phyloP scores from a whole-genome alignment of 1,140 invertebrate genomes.

The Zaprionus ghesquierei region DNA sequence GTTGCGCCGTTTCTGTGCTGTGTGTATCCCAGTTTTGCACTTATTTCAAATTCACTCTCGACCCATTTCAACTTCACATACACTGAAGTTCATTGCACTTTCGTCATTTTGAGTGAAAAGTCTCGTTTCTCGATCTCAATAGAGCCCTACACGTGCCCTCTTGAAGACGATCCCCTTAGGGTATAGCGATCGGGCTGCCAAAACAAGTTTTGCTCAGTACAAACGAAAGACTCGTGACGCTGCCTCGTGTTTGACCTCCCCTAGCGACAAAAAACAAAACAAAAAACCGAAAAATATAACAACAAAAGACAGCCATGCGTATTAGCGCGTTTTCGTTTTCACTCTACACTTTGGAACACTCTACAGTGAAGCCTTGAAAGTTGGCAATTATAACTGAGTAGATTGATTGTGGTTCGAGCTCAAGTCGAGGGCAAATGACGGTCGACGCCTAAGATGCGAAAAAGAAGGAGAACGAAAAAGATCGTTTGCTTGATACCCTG shows the following conservation, averaged over 20 bases:
- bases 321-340: not conserved
- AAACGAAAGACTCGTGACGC: conserved; percentile 9
- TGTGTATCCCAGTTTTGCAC: not conserved
- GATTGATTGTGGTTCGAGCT: conserved; percentile 15
- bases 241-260: conserved; percentile 32
- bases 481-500: conserved; percentile 8
- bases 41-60: not conserved
- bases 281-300: not conserved
- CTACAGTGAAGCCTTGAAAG: conserved; percentile 51
- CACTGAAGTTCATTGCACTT: conserved; percentile 55
- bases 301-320: not conserved
- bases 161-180: conserved; percentile 20
- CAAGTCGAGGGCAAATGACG: conserved; percentile 62
- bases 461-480: no score
- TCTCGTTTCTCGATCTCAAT: conserved; percentile 7
- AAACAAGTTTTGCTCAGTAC: conserved; percentile 19
- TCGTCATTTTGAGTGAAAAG: conserved; percentile 1
- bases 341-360: conserved; percentile 2
- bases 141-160: conserved; percentile 3
- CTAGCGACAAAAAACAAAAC: not conserved
- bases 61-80: not conserved
- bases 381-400: conserved; percentile 36
- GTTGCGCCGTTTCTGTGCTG: not conserved
- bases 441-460: conserved; percentile 26
- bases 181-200: not conserved